Evolutionary conservation across 2,888 invertebrate species (phyloP).

Genomic region (Orthosia gothica): DNA sequence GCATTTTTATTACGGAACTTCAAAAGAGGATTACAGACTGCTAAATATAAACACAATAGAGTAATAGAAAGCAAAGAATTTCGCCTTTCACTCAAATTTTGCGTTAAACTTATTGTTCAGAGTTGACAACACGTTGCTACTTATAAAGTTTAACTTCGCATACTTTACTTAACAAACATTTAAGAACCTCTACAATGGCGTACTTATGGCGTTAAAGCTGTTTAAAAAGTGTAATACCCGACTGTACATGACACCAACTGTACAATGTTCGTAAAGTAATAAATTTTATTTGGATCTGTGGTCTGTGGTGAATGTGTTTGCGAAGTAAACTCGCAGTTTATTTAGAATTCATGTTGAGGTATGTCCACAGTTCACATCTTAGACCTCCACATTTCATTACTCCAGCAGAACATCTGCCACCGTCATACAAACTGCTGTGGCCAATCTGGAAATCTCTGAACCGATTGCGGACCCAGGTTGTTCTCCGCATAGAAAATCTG

Average conservation of each 20-base stretch:
- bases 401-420: no score
- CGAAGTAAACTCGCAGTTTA: neutral
- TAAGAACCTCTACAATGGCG: conserved; percentile 20
- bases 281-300: conserved; percentile 19
- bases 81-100: neutral
- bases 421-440: no score
- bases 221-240: conserved; percentile 22
- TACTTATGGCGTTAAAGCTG: conserved; percentile 12
- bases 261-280: conserved; percentile 15
- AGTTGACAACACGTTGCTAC: conserved; percentile 4
- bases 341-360: no score
- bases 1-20: no score
- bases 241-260: neutral
- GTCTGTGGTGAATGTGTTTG: conserved; percentile 6
- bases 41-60: conserved; percentile 9
- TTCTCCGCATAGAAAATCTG: no score
- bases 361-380: no score
- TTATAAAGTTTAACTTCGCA: conserved; percentile 6
- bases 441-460: no score
- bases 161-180: conserved; percentile 18
- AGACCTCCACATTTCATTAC: no score
- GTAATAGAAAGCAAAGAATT: neutral
- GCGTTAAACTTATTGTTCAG: neutral
- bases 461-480: no score
- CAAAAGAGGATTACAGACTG: neutral